These are phyloP conservation scores for Notolepis coatsorum DNA, from an alignment of 2,797 vertebrate genomes.

Conservation along the genomic window DNA sequence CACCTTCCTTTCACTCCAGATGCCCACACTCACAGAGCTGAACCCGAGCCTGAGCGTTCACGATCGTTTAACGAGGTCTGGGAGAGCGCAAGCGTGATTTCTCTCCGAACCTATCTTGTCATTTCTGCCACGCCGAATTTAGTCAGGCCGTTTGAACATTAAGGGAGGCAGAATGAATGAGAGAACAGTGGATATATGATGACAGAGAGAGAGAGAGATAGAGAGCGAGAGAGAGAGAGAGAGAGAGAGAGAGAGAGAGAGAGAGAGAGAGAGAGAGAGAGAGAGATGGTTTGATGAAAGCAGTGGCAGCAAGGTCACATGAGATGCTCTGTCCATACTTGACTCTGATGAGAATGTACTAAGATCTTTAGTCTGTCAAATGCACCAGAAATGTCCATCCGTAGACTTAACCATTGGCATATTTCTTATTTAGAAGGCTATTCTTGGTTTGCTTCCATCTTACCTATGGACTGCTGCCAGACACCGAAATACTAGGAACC, in stretches of 20 bases:
- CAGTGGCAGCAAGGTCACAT: slow-evolving; percentile 49
- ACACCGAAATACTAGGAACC: no score
- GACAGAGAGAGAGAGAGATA: slow-evolving; percentile 35
- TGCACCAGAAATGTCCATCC: no score
- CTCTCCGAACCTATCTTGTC: slow-evolving; percentile 59
- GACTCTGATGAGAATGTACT: no score
- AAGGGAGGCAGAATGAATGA: slow-evolving; percentile 24
- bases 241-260: not conserved
- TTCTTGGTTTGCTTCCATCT: no score
- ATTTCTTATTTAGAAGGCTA: no score
- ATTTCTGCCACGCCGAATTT: slow-evolving; percentile 34
- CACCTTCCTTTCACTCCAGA: slow-evolving; percentile 55
- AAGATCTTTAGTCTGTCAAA: no score
- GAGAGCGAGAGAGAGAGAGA: not conserved
- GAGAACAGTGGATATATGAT: slow-evolving; percentile 15
- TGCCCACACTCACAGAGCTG: slow-evolving; percentile 44
- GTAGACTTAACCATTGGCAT: no score
- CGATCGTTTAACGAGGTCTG: slow-evolving; percentile 65
- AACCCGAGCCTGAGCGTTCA: slow-evolving; percentile 53
- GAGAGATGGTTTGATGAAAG: slow-evolving; percentile 49
- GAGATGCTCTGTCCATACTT: no score
- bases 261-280: slow-evolving; percentile 29
- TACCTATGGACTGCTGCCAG: no score
- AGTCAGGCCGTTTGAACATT: slow-evolving; percentile 47
- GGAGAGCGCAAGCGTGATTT: slow-evolving; percentile 52